Base-by-base conservation (phyloP, 2,113 vertebrate genomes). In the Channa argus region DNA sequence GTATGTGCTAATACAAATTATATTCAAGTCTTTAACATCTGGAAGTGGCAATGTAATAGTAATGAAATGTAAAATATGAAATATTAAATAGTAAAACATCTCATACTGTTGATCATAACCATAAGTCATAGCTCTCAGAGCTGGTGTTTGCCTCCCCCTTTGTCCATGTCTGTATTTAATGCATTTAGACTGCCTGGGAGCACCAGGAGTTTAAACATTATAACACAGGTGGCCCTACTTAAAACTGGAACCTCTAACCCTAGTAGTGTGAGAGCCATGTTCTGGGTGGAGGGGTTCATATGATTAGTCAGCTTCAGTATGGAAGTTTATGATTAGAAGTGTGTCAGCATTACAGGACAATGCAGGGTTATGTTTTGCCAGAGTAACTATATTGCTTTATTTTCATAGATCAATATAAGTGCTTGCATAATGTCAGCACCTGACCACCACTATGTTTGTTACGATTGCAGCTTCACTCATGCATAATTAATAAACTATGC, bases 221-320 rank as follows among this genome's bases (percentile, higher is more conserved):
- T 53, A 67, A 63, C 80, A 83, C 53, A 69, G 79, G 86, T 81
- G 84, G 84, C 70, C 82, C 59, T 65, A 33, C 61, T 81, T 77
- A 63, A 81, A 85, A 67, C 52, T 39, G 78, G 74, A 88, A 90
- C 82, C 84, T 68, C 54, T 85, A 63, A 88, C 79, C 74, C 13
- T 12, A 24, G 47, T 79, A 62, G 52, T 65, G 70, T 61, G 77
- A 71, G 64, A 62, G 45, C 49, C 75, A 15, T 44, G 66, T 50
- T 80, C 36, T 11, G 38, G 52, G 9, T 8, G 38, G 56, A 71
- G 46, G 46, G 49, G 61, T 72, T 52, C 7, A 6, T 63, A 8
- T 41, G 37, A 72, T 45, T 6, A 64, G 62, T 33, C 4, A 5
- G 53, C 15, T 66, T 41, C 39, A 58, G 34, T 8, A 7, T 4